These are phyloP conservation scores for Antheraea yamamai DNA, from an alignment of 2,888 invertebrate genomes.

Conservation along the genomic window DNA sequence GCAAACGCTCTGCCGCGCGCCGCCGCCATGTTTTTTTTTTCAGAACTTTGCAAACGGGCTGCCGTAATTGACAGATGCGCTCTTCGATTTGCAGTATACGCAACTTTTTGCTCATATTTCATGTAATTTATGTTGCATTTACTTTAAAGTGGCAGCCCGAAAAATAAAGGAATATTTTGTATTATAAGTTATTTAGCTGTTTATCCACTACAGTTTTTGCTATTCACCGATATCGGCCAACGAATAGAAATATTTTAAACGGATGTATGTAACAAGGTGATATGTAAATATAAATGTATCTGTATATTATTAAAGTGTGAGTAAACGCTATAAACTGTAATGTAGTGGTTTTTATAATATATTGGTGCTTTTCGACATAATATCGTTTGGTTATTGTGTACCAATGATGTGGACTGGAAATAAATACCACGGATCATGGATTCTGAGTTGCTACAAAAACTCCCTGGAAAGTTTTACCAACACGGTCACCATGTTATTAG, in stretches of 20 bases:
- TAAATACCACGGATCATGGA: too few relatives aligned
- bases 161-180: conserved; percentile 17
- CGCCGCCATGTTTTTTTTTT: conserved; percentile 30
- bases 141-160: conserved; percentile 31
- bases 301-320: too few relatives aligned
- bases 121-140: conserved; percentile 24
- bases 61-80: conserved; percentile 37
- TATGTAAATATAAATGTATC: too few relatives aligned
- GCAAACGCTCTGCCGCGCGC: conserved; percentile 17
- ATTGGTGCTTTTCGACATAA: too few relatives aligned
- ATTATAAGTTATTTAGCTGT: background rate
- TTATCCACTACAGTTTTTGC: background rate
- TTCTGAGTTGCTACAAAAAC: too few relatives aligned
- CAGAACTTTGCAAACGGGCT: conserved; percentile 25
- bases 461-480: too few relatives aligned
- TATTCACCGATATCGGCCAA: background rate
- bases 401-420: too few relatives aligned
- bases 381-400: too few relatives aligned
- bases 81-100: conserved; percentile 24
- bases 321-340: too few relatives aligned
- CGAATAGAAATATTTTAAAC: background rate
- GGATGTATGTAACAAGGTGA: background rate
- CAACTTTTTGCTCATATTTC: conserved; percentile 30
- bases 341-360: too few relatives aligned
- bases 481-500: too few relatives aligned